Base-by-base conservation (phyloP, 2,888 invertebrate genomes). In the Digitonthophagus gazella region DNA sequence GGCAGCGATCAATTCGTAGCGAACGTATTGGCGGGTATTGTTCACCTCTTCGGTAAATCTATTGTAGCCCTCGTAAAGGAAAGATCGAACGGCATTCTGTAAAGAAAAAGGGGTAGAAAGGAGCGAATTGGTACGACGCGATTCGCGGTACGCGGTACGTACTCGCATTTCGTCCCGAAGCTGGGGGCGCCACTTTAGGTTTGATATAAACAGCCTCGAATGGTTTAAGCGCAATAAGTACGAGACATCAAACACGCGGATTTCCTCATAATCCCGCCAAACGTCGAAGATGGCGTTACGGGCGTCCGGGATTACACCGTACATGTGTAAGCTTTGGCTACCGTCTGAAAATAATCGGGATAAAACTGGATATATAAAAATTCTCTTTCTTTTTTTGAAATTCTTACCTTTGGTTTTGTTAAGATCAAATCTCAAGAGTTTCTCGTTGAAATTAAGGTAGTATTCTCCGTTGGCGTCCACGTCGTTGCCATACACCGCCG, bases 181-280 rank as follows among this genome's bases (percentile, higher is more conserved):
- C 73, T 91, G 88, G 0, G 93, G 93, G 16, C 93, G 86, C 95
- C 95, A 95, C 69, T 88, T 85, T 16, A 94, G 83, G n/a, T 88
- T 89, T 70, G 93, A 93, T 0, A 93, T 93, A 11, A 95, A 85
- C 0, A 95, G 84, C 54, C 93, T 86, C 0, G 95, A 95, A 79
- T 95, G 94, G 83, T 95, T 95, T 74, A 95, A 86, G 19, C 91
- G 88, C 61, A 94, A 83, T 80, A 91, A 93, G 16, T 93, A 93
- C 2, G 90, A 88, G 16, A 94, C 83, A 81, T 95, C 95, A 2
- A 91, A 89, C 57, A 93, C 88, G 1, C 88, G 86, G 74, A 92
- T 89, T 80, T 93, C 93, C 72, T 93, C 93, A 77, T 91, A 94
- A 75, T 93, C 89, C 55, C 94, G 86, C 93, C 93, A 94, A 8